Percentiles rank a stretch among this genome's conserved stretches.
Conservation (phyloP, 2,888 invertebrate species). For the Platycnemis pennipes region DNA sequence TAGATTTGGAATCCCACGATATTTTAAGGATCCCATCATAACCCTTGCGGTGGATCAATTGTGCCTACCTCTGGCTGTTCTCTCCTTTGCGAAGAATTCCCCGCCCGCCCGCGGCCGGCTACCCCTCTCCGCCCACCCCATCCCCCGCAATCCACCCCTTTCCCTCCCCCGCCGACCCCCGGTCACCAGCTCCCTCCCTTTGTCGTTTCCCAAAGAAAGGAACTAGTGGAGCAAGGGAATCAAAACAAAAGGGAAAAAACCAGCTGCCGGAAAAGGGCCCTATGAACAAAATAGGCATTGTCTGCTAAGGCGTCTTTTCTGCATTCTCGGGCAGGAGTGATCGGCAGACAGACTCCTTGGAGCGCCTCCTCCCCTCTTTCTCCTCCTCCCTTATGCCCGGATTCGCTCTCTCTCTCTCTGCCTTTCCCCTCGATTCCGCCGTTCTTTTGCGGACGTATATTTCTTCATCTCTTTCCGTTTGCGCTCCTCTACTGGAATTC, state of each 20-base stretch:
- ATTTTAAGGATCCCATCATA: too few species aligned
- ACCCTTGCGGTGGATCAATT: too few species aligned
- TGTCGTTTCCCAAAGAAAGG: constrained; percentile 52
- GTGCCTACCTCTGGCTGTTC: too few species aligned
- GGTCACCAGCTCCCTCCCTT: background rate
- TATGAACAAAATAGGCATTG: constrained; percentile 67
- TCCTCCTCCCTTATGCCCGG: background rate
- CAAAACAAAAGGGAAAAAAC: constrained; percentile 59
- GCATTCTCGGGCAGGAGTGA: constrained; percentile 58
- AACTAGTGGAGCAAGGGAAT: constrained; percentile 24
- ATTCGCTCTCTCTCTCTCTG: background rate
- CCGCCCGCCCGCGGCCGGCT: background rate
- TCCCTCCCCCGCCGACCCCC: background rate
- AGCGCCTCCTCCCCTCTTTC: background rate
- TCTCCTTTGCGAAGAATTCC: too few species aligned
- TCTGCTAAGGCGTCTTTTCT: constrained; percentile 63
- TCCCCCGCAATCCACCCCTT: background rate
- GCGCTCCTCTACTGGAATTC: background rate
- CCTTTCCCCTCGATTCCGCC: background rate
- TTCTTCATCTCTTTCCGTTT: background rate
- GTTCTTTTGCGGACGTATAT: background rate
- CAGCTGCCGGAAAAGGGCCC: constrained; percentile 67
- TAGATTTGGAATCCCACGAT: too few species aligned
- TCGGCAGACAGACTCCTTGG: constrained; percentile 20
- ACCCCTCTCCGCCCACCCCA: background rate